These are phyloP conservation scores for Scrobipalpa atriplicella DNA, from an alignment of 2,888 invertebrate genomes.

Conservation along the genomic window DNA sequence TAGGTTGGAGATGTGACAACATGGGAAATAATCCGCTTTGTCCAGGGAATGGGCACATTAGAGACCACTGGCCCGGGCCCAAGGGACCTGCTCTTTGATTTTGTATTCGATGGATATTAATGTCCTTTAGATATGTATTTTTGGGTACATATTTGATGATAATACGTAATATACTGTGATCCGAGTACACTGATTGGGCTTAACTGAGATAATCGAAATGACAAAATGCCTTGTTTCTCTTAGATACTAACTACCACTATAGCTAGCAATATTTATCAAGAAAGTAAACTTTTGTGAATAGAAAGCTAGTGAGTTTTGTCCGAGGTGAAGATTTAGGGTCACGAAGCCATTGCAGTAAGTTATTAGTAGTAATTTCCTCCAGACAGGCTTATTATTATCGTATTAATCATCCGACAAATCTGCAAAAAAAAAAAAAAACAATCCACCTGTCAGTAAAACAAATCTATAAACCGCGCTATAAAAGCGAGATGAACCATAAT, in stretches of 20 bases:
- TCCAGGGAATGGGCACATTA: conserved; percentile 70
- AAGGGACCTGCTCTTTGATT: conserved; percentile 74
- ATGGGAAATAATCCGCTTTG: conserved; percentile 78
- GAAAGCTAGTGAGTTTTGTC: background rate
- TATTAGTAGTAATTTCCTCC: background rate
- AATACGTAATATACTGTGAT: background rate
- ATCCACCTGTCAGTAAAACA: conserved; percentile 70
- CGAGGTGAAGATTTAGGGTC: background rate
- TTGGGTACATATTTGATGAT: conserved; percentile 64
- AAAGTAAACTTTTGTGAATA: background rate
- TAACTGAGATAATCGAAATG: background rate
- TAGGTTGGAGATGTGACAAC: conserved; percentile 74
- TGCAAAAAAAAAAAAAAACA: conserved; percentile 51
- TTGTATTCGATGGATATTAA: conserved; percentile 75
- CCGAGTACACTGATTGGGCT: background rate
- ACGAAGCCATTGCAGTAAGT: background rate
- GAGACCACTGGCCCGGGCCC: conserved; percentile 55
- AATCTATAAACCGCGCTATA: conserved; percentile 57
- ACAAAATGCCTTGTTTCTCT: background rate
- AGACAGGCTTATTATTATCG: background rate
- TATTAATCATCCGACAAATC: conserved; percentile 40
- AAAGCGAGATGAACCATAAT: conserved; percentile 62
- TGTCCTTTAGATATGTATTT: conserved; percentile 47
- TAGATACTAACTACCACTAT: background rate
- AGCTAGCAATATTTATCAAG: background rate